These are phyloP conservation scores for Fukomys damarensis DNA, from an alignment of 2,113 vertebrate species.

Conservation along the genomic window DNA sequence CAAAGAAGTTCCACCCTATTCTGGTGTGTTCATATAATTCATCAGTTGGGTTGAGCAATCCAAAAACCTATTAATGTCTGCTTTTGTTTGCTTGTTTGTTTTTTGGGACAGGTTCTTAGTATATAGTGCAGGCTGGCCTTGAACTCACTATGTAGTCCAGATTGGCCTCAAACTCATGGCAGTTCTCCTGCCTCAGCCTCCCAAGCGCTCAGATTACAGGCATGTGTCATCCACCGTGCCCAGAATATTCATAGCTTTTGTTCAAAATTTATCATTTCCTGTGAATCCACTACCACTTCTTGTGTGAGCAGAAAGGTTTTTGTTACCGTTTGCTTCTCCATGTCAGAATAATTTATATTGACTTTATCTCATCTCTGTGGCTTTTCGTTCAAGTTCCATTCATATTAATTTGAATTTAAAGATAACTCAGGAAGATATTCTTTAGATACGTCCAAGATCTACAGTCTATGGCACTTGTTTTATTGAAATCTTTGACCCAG, in stretches of 20 bases:
- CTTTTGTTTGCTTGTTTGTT: too few relatives aligned
- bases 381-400: not conserved
- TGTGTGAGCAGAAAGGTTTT: not conserved
- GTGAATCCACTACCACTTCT: not conserved
- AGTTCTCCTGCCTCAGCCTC: not conserved
- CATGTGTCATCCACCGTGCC: not conserved
- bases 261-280: not conserved
- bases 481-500: not conserved
- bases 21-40: not conserved
- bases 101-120: not conserved
- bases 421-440: not conserved
- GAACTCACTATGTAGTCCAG: not conserved
- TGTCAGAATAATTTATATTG: not conserved
- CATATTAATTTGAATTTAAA: conserved; percentile 10
- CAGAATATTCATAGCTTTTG: not conserved
- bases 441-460: not conserved
- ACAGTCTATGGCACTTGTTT: not conserved
- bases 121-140: not conserved
- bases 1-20: not conserved
- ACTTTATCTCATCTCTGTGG: not conserved
- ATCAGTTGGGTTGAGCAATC: not conserved
- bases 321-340: not conserved
- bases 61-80: not conserved
- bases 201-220: not conserved
- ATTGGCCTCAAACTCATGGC: not conserved